Evolutionary conservation across 1,140 invertebrate species (phyloP).

Genomic region (Neelides sp.): DNA sequence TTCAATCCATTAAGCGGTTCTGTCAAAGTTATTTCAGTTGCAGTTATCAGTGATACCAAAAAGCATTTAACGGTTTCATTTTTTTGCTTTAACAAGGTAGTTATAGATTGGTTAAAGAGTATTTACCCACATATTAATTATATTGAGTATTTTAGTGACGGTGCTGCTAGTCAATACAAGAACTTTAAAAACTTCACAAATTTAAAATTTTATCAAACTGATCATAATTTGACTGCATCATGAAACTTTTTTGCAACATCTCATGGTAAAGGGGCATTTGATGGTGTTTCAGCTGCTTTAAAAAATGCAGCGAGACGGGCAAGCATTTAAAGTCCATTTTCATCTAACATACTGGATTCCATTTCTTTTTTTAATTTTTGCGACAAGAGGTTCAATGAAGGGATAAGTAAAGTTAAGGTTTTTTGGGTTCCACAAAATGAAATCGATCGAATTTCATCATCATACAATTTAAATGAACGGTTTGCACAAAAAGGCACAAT

Average conservation of each 20-base stretch:
- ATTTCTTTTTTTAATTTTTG: neutral
- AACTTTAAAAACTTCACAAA: conserved; percentile 17
- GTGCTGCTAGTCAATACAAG: conserved; percentile 18
- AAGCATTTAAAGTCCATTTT: neutral
- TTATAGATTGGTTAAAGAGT: conserved; percentile 4
- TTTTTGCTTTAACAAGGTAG: neutral
- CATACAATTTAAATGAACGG: neutral
- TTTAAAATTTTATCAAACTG: conserved; percentile 7
- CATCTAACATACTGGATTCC: neutral
- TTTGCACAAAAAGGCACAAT: neutral
- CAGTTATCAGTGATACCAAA: conserved; percentile 14
- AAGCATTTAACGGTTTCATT: conserved; percentile 5
- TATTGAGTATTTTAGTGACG: conserved; percentile 13
- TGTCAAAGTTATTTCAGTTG: neutral
- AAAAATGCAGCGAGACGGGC: conserved; percentile 10
- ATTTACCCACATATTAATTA: neutral
- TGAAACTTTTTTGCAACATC: conserved; percentile 34
- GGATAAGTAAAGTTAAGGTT: too few relatives aligned
- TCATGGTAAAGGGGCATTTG: conserved; percentile 32
- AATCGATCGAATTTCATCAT: neutral
- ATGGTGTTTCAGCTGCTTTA: conserved; percentile 30
- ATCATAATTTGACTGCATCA: conserved; percentile 28
- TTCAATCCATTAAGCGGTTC: neutral
- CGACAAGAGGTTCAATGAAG: too few relatives aligned
- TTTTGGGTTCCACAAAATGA: neutral